These are phyloP conservation scores for Sminthurides bifidus DNA, from an alignment of 1,140 invertebrate genomes.

Conservation along the genomic window DNA sequence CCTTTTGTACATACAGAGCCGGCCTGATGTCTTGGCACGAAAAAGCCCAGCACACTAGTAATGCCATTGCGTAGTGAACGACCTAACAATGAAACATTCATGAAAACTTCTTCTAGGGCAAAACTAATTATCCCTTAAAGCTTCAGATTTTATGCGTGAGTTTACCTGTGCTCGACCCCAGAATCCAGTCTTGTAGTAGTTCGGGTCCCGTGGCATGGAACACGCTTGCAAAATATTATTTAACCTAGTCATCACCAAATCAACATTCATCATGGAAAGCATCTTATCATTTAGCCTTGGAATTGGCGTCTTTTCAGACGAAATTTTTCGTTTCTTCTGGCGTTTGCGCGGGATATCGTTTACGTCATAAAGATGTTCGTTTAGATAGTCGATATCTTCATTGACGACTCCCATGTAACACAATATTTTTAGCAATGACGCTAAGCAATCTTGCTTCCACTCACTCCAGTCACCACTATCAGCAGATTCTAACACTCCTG, in stretches of 20 bases:
- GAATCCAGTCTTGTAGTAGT: conserved; percentile 72
- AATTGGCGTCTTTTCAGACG: conserved; percentile 50
- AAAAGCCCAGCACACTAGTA: conserved; percentile 71
- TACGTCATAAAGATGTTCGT: conserved; percentile 28
- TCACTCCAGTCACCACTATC: conserved; percentile 58
- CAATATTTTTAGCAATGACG: conserved; percentile 67
- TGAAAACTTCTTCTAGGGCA: background rate
- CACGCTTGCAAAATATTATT: conserved; percentile 79
- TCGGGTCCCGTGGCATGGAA: conserved; percentile 59
- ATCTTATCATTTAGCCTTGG: conserved; percentile 57
- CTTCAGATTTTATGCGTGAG: background rate
- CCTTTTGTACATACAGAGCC: conserved; percentile 50
- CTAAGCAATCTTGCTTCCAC: conserved; percentile 88
- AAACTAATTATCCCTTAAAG: background rate
- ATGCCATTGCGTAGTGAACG: conserved; percentile 66
- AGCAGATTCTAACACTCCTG: conserved; percentile 52
- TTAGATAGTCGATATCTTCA: conserved; percentile 28
- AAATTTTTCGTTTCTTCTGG: conserved; percentile 34
- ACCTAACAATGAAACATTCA: conserved; percentile 35
- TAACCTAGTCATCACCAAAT: conserved; percentile 64
- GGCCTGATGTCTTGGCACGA: conserved; percentile 53
- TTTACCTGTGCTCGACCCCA: conserved; percentile 69
- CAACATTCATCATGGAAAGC: conserved; percentile 67
- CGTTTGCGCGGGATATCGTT: conserved; percentile 25
- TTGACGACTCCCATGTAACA: conserved; percentile 64